A percentile compares a stretch with the other conserved stretches of the same genome.
Conservation (phyloP, 1,140 invertebrate genomes). For the Odontomachus brunneus region DNA sequence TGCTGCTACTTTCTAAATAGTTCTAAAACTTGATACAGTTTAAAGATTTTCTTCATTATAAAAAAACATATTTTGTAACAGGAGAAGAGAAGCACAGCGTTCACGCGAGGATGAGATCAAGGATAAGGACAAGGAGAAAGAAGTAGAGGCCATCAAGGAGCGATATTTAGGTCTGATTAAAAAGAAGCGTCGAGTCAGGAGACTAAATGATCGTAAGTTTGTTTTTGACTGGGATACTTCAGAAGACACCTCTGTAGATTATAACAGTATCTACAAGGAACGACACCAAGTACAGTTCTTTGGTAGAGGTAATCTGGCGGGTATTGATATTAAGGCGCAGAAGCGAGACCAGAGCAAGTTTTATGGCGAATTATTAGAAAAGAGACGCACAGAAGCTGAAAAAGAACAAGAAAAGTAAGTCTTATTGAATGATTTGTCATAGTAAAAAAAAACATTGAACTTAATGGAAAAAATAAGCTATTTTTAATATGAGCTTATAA, state of each 20-base stretch:
- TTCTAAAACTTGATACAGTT: neutral
- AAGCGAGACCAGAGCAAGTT: constrained; percentile 99
- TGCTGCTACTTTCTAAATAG: neutral
- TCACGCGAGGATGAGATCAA: constrained; percentile 87
- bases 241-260: constrained; percentile 99
- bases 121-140: constrained; percentile 95
- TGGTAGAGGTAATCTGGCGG: constrained; percentile 98
- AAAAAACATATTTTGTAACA: constrained; percentile 34
- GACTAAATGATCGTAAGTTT: constrained; percentile 99
- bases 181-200: constrained; percentile 95
- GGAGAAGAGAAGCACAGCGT: constrained; percentile 80
- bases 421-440: neutral
- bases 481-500: neutral
- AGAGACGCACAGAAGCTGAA: constrained; percentile 97
- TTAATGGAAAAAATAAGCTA: neutral
- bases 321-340: constrained; percentile 98
- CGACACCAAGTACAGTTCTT: constrained; percentile 98
- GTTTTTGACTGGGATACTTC: constrained; percentile 99
- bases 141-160: constrained; percentile 97
- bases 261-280: constrained; percentile 98
- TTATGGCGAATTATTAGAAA: constrained; percentile 98
- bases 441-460: neutral
- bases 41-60: neutral
- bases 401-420: constrained; percentile 97
- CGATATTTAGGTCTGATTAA: constrained; percentile 97